Base-by-base conservation (phyloP, 2,797 vertebrate species). In the Darevskia nairensis region DNA sequence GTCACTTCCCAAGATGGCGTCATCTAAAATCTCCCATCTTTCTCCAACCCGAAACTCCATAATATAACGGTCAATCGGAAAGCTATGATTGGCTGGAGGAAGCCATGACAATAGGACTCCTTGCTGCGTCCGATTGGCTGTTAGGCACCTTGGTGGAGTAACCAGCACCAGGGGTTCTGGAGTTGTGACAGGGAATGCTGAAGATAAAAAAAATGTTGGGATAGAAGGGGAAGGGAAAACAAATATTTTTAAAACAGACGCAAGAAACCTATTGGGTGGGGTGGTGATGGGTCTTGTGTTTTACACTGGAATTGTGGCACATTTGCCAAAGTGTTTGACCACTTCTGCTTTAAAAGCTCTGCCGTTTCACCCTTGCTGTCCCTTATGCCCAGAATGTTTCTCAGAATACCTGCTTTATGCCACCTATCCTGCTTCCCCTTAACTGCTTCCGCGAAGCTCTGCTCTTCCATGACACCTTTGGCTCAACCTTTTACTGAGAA, bases 161-260 rank as follows among this genome's bases (percentile, higher is more conserved):
- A 99, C 98, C 98, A 99, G 98, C 98, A 99, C 98, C 98, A 99
- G 98, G 96, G 99, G 99, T 98, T 99, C 99, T 97, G 99, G 99
- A 97, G 99, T 99, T 97, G 98, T 98, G 97, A 99, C 96, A 92
- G 98, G 99, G 97, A 98, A 99, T 96, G 98, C 99, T 99, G 93
- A 2, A 15, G 89, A 78, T 19, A 89, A 68, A 93, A 79, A 68
- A 75, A 78, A 32, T 27, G 55, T 44, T 90, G 1, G 39, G 25
- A 23, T 8, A 35, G 61, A 27, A 82, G 78, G 46, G 80, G 66
- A 75, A 82, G 13, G 44, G 32, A 41, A 75, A 64, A 7, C 19
- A 72, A 77, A 81, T 17, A 77, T 50, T 77, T 35, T 44, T 75
- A 39, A 32, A 50, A 41, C n/a, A 25, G 10, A 66, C 15, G 19